Percentiles rank a stretch among this genome's conserved stretches.
Evolutionary conservation across 2,888 invertebrate species (phyloP).

Genomic region (Eupithecia vulgata): DNA sequence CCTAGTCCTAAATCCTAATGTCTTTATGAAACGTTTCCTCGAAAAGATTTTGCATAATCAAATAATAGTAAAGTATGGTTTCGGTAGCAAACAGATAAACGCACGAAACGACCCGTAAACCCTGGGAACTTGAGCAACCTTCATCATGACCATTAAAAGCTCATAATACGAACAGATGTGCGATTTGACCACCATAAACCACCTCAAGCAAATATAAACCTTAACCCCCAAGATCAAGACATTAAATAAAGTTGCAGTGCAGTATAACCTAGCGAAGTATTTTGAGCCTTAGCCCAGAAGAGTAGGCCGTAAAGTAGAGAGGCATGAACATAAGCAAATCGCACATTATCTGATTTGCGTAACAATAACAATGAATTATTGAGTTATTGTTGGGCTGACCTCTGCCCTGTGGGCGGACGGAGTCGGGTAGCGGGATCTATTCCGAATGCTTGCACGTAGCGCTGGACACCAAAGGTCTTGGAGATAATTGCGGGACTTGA

Average conservation of each 20-base stretch:
- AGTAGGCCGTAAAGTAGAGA: slow-evolving; percentile 18
- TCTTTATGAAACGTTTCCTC: slow-evolving; percentile 11
- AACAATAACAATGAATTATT: slow-evolving; percentile 36
- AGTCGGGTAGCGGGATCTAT: slow-evolving; percentile 24
- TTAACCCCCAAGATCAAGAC: slow-evolving; percentile 9
- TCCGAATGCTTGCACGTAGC: slow-evolving; percentile 25
- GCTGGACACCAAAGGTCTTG: slow-evolving; percentile 12
- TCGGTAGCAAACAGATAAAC: slow-evolving; percentile 28
- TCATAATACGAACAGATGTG: slow-evolving; percentile 28
- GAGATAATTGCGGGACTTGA: slow-evolving; percentile 1
- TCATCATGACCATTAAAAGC: slow-evolving; percentile 35
- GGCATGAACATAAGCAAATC: slow-evolving; percentile 10
- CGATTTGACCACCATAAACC: slow-evolving; percentile 1
- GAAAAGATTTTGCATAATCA: slow-evolving; percentile 18
- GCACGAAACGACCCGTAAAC: slow-evolving; percentile 19
- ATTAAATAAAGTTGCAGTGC: neutral
- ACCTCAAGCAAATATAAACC: slow-evolving; percentile 19
- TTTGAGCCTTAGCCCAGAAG: slow-evolving; percentile 19
- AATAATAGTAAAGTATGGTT: slow-evolving; percentile 19
- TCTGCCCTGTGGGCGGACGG: slow-evolving; percentile 11
- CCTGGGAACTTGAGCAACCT: slow-evolving; percentile 29
- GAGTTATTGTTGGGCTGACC: slow-evolving; percentile 31
- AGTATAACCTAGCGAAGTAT: neutral
- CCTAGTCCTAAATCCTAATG: slow-evolving; percentile 1
- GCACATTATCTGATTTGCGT: slow-evolving; percentile 32